Evolutionary conservation across 2,797 vertebrate genomes (phyloP).

Genomic region (Coendou prehensilis): DNA sequence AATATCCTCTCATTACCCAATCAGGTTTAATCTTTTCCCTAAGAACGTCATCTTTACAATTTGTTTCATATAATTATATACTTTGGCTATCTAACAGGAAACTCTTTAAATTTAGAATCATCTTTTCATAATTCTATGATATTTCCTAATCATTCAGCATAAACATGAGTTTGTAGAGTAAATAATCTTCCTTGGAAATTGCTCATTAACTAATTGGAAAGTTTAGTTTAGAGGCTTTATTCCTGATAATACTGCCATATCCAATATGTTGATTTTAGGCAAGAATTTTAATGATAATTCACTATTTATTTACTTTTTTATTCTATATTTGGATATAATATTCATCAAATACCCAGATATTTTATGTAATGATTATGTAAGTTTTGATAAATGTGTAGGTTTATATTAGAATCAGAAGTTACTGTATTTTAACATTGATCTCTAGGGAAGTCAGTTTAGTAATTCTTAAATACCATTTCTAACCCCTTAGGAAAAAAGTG

Average conservation of each 20-base stretch:
- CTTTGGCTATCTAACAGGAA: background rate
- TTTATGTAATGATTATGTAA: background rate
- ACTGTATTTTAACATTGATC: slow-evolving; percentile 53
- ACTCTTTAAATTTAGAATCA: background rate
- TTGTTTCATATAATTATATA: background rate
- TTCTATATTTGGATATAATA: background rate
- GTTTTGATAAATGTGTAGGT: background rate
- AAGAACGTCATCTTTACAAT: background rate
- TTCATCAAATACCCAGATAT: background rate
- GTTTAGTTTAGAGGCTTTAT: background rate
- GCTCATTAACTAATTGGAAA: background rate
- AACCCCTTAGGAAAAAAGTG: background rate
- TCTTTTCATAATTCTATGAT: background rate
- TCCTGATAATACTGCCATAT: background rate
- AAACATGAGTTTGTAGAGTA: background rate
- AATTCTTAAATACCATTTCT: slow-evolving; percentile 49
- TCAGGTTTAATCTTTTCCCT: background rate
- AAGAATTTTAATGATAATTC: background rate
- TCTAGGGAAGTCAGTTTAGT: background rate
- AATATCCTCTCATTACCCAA: background rate
- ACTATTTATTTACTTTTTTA: background rate
- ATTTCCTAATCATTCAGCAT: background rate
- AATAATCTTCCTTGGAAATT: background rate
- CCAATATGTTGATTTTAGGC: background rate
- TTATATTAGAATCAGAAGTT: slow-evolving; percentile 49